A percentile compares a stretch with the other conserved stretches of the same genome.
These are phyloP conservation scores for Eubucco bourcierii DNA, from an alignment of 2,113 vertebrate genomes.

Conservation along the genomic window DNA sequence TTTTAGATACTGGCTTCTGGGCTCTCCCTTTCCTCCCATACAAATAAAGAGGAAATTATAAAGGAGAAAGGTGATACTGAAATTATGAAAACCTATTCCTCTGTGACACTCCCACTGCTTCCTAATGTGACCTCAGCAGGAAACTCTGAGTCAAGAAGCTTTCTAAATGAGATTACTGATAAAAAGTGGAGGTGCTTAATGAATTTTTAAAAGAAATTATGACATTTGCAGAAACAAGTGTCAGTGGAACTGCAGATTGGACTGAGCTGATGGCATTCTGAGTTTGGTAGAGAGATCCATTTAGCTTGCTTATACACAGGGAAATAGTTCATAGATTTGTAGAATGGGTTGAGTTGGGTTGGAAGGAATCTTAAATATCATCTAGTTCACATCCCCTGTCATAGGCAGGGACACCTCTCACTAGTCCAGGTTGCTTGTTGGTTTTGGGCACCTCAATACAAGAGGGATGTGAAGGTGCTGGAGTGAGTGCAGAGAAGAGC, in stretches of 20 bases:
- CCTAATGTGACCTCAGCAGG: conserved; percentile 8
- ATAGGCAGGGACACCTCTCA: no score
- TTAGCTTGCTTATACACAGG: not conserved
- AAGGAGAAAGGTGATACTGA: conserved; percentile 29
- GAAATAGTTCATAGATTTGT: not conserved
- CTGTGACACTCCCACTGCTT: not conserved
- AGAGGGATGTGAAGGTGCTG: no score
- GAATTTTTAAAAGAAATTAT: not conserved
- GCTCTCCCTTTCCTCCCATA: conserved; percentile 36
- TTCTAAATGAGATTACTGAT: not conserved
- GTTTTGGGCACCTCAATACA: no score
- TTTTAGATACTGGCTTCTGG: not conserved
- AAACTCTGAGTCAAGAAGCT: not conserved
- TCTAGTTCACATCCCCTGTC: no score
- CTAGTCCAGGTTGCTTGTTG: no score
- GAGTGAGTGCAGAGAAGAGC: no score
- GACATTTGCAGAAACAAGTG: not conserved
- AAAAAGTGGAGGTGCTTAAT: not conserved
- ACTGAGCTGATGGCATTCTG: not conserved
- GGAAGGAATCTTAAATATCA: no score
- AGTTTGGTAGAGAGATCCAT: not conserved
- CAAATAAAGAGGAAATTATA: conserved; percentile 40
- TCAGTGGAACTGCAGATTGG: not conserved
- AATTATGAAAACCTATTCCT: conserved; percentile 16
- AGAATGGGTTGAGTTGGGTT: no score